Conservation (phyloP, 2,113 vertebrate species). For the Lepisosteus osseus region DNA sequence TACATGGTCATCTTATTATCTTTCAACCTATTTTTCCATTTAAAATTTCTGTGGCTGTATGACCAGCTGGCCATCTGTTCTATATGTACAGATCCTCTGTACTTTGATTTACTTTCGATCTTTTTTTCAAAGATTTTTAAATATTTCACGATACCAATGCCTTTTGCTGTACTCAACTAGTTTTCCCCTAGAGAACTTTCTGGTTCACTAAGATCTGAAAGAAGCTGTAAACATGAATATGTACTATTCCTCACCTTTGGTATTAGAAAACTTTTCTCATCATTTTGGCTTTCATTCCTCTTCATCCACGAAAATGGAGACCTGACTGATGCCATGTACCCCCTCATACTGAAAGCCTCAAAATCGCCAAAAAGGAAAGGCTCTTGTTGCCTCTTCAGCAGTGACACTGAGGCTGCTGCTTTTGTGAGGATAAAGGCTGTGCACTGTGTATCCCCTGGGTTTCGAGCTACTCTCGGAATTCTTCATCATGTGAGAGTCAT, state of each 20-base stretch:
- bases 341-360: constrained; percentile 39
- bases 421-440: background rate
- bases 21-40: too few relatives aligned
- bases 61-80: too few relatives aligned
- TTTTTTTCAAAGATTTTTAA: background rate
- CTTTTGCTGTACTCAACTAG: too few relatives aligned
- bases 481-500: constrained; percentile 78
- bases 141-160: background rate
- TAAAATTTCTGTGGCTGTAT: too few relatives aligned
- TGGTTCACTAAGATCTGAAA: background rate
- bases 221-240: background rate
- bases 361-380: constrained; percentile 3
- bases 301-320: constrained; percentile 41
- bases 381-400: background rate
- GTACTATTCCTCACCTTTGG: constrained; percentile 66
- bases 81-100: background rate
- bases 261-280: constrained; percentile 69
- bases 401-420: background rate
- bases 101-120: background rate
- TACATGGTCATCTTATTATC: too few relatives aligned
- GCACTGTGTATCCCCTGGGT: constrained; percentile 28
- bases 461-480: constrained; percentile 30
- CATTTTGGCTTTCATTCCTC: constrained; percentile 26
- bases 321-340: constrained; percentile 29
- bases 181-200: too few relatives aligned